Base-by-base conservation (phyloP, 37 sponge, comb jelly and placozoan species). In the Crambe crambe region DNA sequence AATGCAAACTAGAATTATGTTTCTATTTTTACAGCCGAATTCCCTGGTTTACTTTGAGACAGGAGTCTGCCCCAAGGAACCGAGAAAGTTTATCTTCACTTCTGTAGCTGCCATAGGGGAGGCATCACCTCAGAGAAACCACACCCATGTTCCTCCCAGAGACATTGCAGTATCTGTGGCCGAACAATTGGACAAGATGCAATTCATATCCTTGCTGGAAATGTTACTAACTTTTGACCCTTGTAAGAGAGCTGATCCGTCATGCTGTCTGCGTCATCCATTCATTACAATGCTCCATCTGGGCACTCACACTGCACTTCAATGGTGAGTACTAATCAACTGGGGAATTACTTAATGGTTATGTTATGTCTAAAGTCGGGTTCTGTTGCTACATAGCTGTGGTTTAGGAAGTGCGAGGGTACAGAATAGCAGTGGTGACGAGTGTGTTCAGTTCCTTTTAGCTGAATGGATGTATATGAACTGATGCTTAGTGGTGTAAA, bases 231-330 rank as follows among this genome's bases (percentile, higher is more conserved):
- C 34, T 40, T n/a, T 97, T 8, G 95, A 94, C 70, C 92, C 97
- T 42, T 17, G 18, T 0, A 32, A 56, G 0, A 77, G 97, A 36
- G 37, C 51, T 20, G 42, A 76, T 18, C 97, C 97, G 0, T 29
- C 27, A 0, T 68, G 74, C 34, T 89, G 84, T 31, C 72, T 93
- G 25, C 88, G 85, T 18, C 81, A 80, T 15, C 89, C 95, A 20
- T 96, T 96, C 71, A 81, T 96, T 40, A 96, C 94, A 26, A 90
- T 93, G 90, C 83, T 87, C 51, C 97, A 96, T 37, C 68, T 96
- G n/a, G 75, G 84, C 5, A 47, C 58, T 44, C 87, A 91, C 64
- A 79, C 91, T 38, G 38, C 72, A 58, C 25, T 26, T 37, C 62
- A 37, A 23, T 27, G 66, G 86, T 86, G 22, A 73, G 74, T 73